Evolutionary conservation across 2,113 vertebrate species (phyloP).

Genomic region (Oreochromis aureus): DNA sequence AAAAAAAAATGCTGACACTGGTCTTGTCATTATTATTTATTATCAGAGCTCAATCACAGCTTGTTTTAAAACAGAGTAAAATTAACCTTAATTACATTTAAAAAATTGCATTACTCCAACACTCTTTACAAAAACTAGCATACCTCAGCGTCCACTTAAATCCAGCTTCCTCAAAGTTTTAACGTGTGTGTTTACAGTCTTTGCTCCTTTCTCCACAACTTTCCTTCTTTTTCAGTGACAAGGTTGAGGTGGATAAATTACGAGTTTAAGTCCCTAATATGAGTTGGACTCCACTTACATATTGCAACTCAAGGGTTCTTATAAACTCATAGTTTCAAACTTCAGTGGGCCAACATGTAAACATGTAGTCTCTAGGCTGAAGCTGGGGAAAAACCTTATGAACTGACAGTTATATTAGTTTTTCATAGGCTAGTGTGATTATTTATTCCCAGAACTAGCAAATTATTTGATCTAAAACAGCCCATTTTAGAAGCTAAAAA

Average conservation of each 20-base stretch:
- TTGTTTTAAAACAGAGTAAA: not conserved
- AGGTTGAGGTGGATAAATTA: not conserved
- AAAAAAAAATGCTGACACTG: not conserved
- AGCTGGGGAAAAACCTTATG: not conserved
- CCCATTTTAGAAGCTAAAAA: not conserved
- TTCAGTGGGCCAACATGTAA: not conserved
- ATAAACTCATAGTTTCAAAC: not conserved
- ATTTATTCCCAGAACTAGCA: not conserved
- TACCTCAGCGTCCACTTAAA: not conserved
- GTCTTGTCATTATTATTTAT: not conserved
- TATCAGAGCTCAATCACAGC: not conserved
- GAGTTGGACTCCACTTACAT: not conserved
- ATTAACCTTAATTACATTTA: too few relatives aligned
- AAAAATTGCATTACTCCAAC: not conserved
- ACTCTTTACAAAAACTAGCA: not conserved
- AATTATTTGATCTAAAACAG: not conserved
- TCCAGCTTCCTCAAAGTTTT: not conserved
- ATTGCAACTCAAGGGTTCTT: not conserved
- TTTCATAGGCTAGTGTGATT: not conserved
- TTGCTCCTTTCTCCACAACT: not conserved
- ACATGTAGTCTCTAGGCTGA: not conserved
- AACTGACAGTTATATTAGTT: not conserved
- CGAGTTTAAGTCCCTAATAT: not conserved
- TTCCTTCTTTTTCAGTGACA: not conserved
- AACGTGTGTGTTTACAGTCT: not conserved